Base-by-base conservation (phyloP, 2,797 vertebrate genomes). In the Crocidura indochinensis region DNA sequence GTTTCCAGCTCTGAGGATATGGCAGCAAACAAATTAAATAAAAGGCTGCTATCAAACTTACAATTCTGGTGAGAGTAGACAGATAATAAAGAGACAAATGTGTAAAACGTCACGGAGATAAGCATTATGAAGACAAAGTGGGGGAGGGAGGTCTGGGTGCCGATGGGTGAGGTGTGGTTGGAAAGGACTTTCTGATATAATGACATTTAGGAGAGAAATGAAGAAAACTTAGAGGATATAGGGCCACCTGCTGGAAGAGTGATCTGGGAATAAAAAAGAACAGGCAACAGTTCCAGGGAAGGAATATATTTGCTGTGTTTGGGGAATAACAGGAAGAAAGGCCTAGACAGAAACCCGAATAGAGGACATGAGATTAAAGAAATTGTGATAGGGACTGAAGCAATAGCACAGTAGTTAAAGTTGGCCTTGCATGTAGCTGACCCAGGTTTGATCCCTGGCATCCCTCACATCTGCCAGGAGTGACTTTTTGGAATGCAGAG, bases 201-300 rank as follows among this genome's bases (percentile, higher is more conserved):
- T n/a, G n/a, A 20, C 9, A 65, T 47, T 56, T 77, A 56, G 10
- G 46, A 82, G 8, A 64, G 64, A 71, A 8, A 9, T 77, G 47
- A 71, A 62, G n/a, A 17, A 93, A 76, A 81, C n/a, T 10, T 84
- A 17, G 6, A 44, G 12, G 8, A 0, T 31, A 27, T 14, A 15
- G 49, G 22, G 29, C 51, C 78, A 77, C 7, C 38, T 60, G 2
- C 51, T 47, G 27, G 24, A 92, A 87, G 10, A 72, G 44, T 15
- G 15, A 53, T 62, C 20, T 80, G 14, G 26, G 31, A 62, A 24
- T 31, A 51, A 94, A 24, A 24, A 87, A 56, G 0, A 76, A 44
- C 26, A 80, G 8, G 46, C 80, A 5, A 49, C 80, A 94, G 84
- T 29, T 49, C 73, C 44, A 76, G 67, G 87, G 74, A 88, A 67